Evolutionary conservation across 2,888 invertebrate genomes (phyloP).

Genomic region (Drosophila mercatorum): DNA sequence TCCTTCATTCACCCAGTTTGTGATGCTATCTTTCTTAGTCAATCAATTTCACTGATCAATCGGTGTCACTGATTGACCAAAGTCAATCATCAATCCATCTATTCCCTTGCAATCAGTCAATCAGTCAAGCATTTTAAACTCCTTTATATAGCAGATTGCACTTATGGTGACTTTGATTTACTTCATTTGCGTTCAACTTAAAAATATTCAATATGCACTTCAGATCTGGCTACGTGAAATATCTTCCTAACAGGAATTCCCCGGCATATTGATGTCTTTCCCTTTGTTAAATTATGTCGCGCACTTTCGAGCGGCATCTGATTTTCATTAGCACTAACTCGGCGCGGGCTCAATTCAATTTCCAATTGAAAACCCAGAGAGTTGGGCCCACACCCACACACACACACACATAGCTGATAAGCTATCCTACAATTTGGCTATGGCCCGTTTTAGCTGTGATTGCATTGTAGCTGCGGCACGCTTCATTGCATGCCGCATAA

Average conservation of each 20-base stretch:
- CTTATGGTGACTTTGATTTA: not conserved
- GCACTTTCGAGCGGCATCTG: conserved; percentile 3
- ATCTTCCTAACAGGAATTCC: not conserved
- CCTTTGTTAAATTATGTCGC: conserved; percentile 15
- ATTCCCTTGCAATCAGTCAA: not conserved
- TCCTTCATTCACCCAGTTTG: not conserved
- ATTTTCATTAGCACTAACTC: conserved; percentile 45
- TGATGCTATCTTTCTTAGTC: not conserved
- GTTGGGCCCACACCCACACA: conserved; percentile 13
- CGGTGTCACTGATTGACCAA: not conserved
- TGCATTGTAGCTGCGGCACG: conserved; percentile 63
- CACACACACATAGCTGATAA: conserved; percentile 37
- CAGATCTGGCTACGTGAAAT: not conserved
- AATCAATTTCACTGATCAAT: not conserved
- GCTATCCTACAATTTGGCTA: conserved; percentile 59
- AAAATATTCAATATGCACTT: not conserved
- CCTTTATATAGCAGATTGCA: no score
- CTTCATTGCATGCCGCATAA: conserved; percentile 64
- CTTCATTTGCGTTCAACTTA: not conserved
- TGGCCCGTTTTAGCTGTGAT: conserved; percentile 55
- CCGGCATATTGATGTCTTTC: conserved; percentile 11
- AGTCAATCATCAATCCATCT: not conserved
- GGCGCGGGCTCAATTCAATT: conserved; percentile 34
- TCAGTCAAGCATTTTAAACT: not conserved
- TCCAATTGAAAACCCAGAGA: conserved; percentile 39